A percentile compares a stretch with the other conserved stretches of the same genome.
phyloP scores from a whole-genome alignment of 2,113 vertebrate genomes.

The Amphilophus citrinellus region DNA sequence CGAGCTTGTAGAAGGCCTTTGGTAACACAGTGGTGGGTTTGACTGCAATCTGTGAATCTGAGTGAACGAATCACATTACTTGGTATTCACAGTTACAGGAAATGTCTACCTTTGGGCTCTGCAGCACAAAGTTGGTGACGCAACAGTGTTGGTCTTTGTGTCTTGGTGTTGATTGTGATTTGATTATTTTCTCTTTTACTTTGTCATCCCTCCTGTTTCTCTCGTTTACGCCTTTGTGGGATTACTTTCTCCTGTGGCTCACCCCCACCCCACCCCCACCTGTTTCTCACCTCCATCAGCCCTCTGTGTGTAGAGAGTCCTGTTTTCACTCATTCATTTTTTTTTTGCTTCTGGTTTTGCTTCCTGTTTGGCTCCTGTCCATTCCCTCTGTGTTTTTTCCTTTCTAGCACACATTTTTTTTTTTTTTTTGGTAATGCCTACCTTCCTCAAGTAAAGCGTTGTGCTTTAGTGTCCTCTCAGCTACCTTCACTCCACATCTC shows the following conservation, averaged over 20 bases:
- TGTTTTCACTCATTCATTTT: not conserved
- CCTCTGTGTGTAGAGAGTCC: slow-evolving; percentile 80
- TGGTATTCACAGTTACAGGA: not conserved
- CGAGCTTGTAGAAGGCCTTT: slow-evolving; percentile 78
- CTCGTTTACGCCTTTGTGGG: not conserved
- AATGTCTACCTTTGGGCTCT: not conserved
- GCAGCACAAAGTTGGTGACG: not conserved
- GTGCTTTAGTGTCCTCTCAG: not conserved
- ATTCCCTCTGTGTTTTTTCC: not conserved
- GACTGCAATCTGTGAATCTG: slow-evolving; percentile 84
- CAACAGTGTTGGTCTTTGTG: slow-evolving; percentile 44
- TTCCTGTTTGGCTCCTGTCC: not conserved
- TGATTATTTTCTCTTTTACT: not conserved
- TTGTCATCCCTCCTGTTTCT: not conserved
- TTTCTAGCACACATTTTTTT: not conserved
- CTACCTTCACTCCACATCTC: not conserved
- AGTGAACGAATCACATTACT: slow-evolving; percentile 3
- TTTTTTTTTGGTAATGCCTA: not conserved
- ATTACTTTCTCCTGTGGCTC: not conserved
- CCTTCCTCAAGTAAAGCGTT: not conserved
- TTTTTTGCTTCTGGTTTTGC: not conserved
- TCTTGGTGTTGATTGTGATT: not conserved
- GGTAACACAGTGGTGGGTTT: slow-evolving; percentile 74
- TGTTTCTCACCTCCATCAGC: not conserved
- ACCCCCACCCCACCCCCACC: not conserved